Conservation (phyloP, 2,113 vertebrate species). For the Cairina moschata region DNA sequence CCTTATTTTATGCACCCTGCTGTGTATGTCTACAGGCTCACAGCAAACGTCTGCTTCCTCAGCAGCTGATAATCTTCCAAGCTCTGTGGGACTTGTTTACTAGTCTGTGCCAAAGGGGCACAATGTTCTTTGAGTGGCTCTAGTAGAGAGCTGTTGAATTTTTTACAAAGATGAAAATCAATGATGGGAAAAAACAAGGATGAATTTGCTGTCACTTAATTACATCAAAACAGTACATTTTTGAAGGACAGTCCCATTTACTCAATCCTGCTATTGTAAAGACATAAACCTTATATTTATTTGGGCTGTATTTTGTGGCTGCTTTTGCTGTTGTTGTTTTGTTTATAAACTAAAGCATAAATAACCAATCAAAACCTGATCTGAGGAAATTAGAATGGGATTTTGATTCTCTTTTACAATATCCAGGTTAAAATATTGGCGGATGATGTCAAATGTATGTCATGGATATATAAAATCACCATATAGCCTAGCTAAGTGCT, state of each 20-base stretch:
- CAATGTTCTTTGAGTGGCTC: slow-evolving; percentile 11
- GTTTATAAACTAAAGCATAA: background rate
- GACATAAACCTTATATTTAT: background rate
- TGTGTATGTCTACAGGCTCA: slow-evolving; percentile 59
- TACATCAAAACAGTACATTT: background rate
- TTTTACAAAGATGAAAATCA: slow-evolving; percentile 39
- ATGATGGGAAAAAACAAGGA: background rate
- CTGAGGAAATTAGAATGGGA: background rate
- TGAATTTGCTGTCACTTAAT: background rate
- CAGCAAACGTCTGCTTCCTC: slow-evolving; percentile 66
- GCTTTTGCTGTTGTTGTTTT: background rate
- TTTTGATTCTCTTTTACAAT: background rate
- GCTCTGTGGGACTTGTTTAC: slow-evolving; percentile 41
- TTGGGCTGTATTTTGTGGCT: background rate
- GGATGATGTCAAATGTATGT: background rate
- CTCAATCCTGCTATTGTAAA: background rate
- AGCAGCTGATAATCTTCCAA: slow-evolving; percentile 48
- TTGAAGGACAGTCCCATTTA: background rate
- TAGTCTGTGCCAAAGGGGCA: slow-evolving; percentile 1
- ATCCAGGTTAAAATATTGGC: background rate
- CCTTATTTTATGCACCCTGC: slow-evolving; percentile 57
- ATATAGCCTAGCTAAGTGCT: background rate
- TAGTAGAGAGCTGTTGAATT: background rate
- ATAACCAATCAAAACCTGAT: background rate
- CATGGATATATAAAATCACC: background rate